These are phyloP conservation scores for Drosophila biarmipes DNA, from an alignment of 1,140 invertebrate genomes.

Conservation along the genomic window DNA sequence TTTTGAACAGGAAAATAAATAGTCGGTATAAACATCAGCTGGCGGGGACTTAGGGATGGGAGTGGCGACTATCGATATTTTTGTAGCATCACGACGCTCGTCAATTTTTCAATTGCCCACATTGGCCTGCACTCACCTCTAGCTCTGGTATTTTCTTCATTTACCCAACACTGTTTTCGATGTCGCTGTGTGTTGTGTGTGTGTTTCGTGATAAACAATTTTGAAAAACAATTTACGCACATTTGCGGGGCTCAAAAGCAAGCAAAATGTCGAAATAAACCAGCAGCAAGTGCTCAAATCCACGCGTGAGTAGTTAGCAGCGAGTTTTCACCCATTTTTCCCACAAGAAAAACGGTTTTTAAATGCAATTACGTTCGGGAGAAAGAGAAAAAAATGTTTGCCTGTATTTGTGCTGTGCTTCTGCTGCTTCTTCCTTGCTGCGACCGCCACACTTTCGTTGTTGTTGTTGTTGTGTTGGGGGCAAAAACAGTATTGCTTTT, in stretches of 20 bases:
- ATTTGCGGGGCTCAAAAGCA: conserved; percentile 52
- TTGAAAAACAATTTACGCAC: conserved; percentile 69
- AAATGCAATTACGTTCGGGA: conserved; percentile 72
- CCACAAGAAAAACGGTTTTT: conserved; percentile 27
- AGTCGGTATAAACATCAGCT: too few species aligned
- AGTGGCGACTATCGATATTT: too few species aligned
- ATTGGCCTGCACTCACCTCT: background rate
- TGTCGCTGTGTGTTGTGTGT: conserved; percentile 54
- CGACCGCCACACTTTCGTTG: conserved; percentile 54
- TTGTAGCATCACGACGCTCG: too few species aligned
- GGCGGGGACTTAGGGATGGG: background rate
- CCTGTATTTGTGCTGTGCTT: conserved; percentile 57
- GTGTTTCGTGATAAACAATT: conserved; percentile 79
- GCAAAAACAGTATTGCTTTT: conserved; percentile 29
- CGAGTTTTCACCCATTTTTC: conserved; percentile 45
- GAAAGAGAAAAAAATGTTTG: conserved; percentile 52
- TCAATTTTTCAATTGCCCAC: too few species aligned
- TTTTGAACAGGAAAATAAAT: too few species aligned
- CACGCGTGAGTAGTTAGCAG: conserved; percentile 62
- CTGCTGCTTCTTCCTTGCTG: conserved; percentile 53
- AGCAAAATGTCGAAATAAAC: conserved; percentile 62
- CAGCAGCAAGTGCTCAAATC: conserved; percentile 50
- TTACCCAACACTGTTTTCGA: conserved; percentile 5
- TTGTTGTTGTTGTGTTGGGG: conserved; percentile 48
- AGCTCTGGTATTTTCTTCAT: background rate